Conservation (phyloP, 2,888 invertebrate species). For the Zhuqinia jingwanae region DNA sequence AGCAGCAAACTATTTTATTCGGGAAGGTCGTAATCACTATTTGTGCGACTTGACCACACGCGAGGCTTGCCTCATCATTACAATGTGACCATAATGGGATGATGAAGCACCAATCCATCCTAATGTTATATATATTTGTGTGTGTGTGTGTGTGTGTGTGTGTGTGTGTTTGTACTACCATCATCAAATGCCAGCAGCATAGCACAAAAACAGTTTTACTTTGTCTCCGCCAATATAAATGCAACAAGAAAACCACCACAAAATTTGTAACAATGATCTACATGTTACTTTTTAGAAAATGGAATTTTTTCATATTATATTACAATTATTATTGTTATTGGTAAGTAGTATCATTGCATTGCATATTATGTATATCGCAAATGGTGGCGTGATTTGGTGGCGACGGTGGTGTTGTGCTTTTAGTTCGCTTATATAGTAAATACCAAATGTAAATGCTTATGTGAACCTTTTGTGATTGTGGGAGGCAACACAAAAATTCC, state of each 20-base stretch:
- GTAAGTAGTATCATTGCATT: slow-evolving; percentile 1
- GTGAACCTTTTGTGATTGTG: slow-evolving; percentile 64
- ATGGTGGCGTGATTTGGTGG: slow-evolving; percentile 23
- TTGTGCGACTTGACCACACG: slow-evolving; percentile 70
- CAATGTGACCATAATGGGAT: slow-evolving; percentile 72
- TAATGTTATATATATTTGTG: no score
- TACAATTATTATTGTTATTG: background rate
- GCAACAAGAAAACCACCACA: slow-evolving; percentile 34
- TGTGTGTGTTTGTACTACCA: slow-evolving; percentile 18
- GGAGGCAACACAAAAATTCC: slow-evolving; percentile 51
- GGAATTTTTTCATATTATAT: background rate
- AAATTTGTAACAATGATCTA: slow-evolving; percentile 43
- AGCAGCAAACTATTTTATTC: slow-evolving; percentile 52
- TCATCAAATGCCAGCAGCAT: background rate
- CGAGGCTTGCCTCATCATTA: slow-evolving; percentile 72
- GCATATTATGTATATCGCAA: slow-evolving; percentile 26
- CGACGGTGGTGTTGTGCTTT: slow-evolving; percentile 36
- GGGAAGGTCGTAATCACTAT: slow-evolving; percentile 71
- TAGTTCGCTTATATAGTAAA: background rate
- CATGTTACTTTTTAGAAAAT: background rate
- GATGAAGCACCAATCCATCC: slow-evolving; percentile 43
- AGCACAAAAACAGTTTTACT: slow-evolving; percentile 38
- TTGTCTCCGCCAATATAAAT: slow-evolving; percentile 38
- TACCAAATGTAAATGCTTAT: slow-evolving; percentile 9
- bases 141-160: no score